phyloP scores from a whole-genome alignment of 2,888 invertebrate species.

The Lasioglossum morio region DNA sequence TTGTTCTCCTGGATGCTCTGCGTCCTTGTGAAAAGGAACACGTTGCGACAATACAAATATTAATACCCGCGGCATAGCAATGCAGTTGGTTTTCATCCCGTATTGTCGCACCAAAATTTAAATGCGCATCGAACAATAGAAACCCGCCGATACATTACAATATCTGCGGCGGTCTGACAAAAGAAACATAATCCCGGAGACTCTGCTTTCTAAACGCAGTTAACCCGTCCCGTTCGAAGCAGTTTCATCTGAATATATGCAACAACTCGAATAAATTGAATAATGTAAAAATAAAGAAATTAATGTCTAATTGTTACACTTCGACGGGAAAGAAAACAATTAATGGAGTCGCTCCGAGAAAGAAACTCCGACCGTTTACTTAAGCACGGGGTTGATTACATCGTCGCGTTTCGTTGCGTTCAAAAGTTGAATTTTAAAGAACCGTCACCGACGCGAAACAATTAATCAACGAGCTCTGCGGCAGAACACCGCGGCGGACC shows the following conservation, averaged over 20 bases:
- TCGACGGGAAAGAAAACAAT: too few relatives aligned
- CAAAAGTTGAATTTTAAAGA: conserved; percentile 44
- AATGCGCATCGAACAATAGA: neutral
- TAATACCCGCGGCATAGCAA: neutral
- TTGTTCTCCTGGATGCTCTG: neutral
- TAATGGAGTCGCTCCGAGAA: neutral
- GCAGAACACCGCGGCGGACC: neutral
- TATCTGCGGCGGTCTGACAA: neutral
- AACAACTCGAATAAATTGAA: neutral
- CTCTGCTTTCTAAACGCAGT: neutral
- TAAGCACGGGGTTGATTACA: conserved; percentile 13
- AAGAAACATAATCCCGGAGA: neutral
- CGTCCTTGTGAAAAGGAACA: neutral
- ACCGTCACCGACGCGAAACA: conserved; percentile 18
- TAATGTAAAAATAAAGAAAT: neutral
- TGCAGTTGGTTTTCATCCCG: neutral
- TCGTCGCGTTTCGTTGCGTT: conserved; percentile 8
- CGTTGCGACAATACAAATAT: neutral
- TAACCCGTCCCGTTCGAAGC: neutral
- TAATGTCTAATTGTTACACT: too few relatives aligned
- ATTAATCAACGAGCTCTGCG: conserved; percentile 27
- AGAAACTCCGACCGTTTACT: neutral
- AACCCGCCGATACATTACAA: neutral
- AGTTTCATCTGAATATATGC: neutral
- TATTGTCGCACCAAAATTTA: neutral